Evolutionary conservation across 2,797 vertebrate species (phyloP), one percentile per base, ranked within the genome.

Genomic region (Eutrigla gurnardus): DNA sequence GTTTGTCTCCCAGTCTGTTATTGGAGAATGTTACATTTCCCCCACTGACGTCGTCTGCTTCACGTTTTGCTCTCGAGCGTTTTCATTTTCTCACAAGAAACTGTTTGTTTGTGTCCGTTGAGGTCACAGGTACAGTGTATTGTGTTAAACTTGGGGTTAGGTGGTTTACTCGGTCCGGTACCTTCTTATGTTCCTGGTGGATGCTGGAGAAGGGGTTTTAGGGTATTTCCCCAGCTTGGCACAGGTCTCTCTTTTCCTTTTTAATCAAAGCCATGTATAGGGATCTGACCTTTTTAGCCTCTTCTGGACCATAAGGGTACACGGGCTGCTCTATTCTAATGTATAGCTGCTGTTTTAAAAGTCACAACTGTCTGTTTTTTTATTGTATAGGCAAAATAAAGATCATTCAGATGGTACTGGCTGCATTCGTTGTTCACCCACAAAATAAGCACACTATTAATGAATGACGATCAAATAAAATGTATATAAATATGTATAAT

Each of bases 301-400:
- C 14, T 37, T 59, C 59, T 75, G 64, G 50, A 75, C 55, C 62
- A 50, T 69, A 58, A 68, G 59, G 14, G 73, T 55, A 25, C 32
- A 18, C 8, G 10, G 33, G 49, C 60, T 54, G 42, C 39, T 70
- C 50, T 57, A 2, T 77, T 82, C 35, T 55, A 65, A 76, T 83
- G 53, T 81, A 50, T 68, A 54, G 59, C 70, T 75, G 59, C 70
- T 77, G 69, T 84, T 64, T 75, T 65, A 46, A 57, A 76, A 80
- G 65, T 52, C 50, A 65, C 9, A 46, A 53, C 37, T 55, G 35
- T 80, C 18, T 52, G 18, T 82, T 74, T 82, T 66, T 53, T 33
- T 25, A n/a, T 52, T 78, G 25, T 79, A 43, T 71, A 65, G 52
- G 46, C 47, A 55, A 80, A 88, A 89, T 89, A 89, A 86, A 86